Conservation (phyloP, 2,888 invertebrate genomes). For the Dermolepida albohirtum region DNA sequence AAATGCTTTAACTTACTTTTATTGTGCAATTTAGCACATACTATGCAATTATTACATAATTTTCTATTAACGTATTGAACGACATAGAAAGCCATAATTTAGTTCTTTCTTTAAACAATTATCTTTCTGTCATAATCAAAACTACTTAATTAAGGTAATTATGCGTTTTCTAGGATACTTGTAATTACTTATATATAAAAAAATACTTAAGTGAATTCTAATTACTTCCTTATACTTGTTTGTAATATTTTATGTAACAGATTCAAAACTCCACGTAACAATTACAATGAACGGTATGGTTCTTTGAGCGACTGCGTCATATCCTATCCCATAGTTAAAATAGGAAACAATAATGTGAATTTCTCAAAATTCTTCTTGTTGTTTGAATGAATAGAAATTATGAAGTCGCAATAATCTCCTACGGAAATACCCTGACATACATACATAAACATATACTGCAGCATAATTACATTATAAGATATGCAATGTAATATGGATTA, state of each 20-base stretch:
- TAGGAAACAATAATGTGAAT: constrained; percentile 36
- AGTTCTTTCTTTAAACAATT: constrained; percentile 2
- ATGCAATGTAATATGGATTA: neutral
- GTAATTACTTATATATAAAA: constrained; percentile 19
- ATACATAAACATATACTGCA: neutral
- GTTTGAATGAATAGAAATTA: constrained; percentile 17
- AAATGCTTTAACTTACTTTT: neutral
- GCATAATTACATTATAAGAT: neutral
- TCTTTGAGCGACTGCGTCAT: constrained; percentile 29
- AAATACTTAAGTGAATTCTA: constrained; percentile 23
- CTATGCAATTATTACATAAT: constrained; percentile 1
- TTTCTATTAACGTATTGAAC: neutral
- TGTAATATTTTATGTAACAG: constrained; percentile 29
- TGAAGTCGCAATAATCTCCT: constrained; percentile 12
- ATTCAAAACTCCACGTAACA: constrained; percentile 8
- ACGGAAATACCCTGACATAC: constrained; percentile 3
- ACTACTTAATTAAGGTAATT: constrained; percentile 7
- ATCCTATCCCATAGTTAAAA: constrained; percentile 38
- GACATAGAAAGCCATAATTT: constrained; percentile 1
- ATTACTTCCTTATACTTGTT: constrained; percentile 34
- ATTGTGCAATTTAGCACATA: neutral
- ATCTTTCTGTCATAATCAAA: constrained; percentile 5
- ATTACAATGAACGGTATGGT: constrained; percentile 30
- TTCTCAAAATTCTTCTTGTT: constrained; percentile 37
- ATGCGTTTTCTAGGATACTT: constrained; percentile 1